Percentiles rank a stretch among this genome's conserved stretches.
Conservation (phyloP, 2,888 invertebrate species). For the Philhelius pedissequus region DNA sequence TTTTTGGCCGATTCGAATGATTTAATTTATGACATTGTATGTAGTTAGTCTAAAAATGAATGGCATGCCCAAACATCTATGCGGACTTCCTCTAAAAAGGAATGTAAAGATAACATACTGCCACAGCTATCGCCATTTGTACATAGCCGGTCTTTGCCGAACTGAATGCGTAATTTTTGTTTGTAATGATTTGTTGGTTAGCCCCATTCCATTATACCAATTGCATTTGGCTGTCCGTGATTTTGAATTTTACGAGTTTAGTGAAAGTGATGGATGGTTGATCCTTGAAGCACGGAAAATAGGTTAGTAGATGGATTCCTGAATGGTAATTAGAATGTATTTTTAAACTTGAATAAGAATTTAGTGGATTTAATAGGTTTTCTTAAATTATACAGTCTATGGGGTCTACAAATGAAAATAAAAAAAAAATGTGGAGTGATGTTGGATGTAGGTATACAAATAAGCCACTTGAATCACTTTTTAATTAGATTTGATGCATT, state of each 20-base stretch:
- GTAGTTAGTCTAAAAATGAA: not conserved
- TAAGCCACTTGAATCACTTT: too few relatives aligned
- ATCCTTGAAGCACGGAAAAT: not conserved
- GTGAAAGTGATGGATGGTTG: slow-evolving; percentile 61
- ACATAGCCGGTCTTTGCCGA: not conserved
- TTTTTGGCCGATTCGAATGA: slow-evolving; percentile 61
- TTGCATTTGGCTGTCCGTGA: slow-evolving; percentile 42
- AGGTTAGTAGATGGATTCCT: slow-evolving; percentile 3
- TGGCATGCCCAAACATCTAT: not conserved
- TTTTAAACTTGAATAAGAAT: not conserved
- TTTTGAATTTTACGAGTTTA: slow-evolving; percentile 31
- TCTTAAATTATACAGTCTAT: too few relatives aligned
- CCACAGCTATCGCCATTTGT: not conserved
- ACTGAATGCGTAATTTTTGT: slow-evolving; percentile 49
- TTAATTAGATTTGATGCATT: too few relatives aligned
- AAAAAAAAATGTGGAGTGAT: too few relatives aligned
- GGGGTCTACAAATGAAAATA: too few relatives aligned
- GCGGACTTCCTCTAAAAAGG: not conserved
- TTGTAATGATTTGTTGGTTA: slow-evolving; percentile 36
- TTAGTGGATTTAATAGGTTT: not conserved
- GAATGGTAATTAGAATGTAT: not conserved
- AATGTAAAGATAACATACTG: slow-evolving; percentile 43
- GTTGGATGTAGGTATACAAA: too few relatives aligned
- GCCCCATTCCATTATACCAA: too few relatives aligned
- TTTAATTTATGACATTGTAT: slow-evolving; percentile 60